Evolutionary conservation across 2,888 invertebrate genomes (phyloP).

Genomic region (Ganaspis brasiliensis): DNA sequence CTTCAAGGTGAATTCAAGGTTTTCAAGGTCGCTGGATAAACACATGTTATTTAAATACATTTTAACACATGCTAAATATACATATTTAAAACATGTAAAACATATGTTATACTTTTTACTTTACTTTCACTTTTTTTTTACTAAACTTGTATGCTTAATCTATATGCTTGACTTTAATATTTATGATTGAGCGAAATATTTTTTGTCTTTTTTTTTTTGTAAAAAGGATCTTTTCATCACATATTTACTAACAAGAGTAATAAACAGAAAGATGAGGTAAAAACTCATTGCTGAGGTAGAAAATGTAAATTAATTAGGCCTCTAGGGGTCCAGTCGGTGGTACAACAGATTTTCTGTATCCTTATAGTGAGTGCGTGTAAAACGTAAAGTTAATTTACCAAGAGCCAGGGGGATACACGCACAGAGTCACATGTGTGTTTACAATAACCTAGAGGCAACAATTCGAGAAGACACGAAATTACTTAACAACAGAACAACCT

Average conservation of each 20-base stretch:
- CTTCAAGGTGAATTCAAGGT: no score
- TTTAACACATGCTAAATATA: no score
- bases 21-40: no score
- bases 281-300: constrained; percentile 3
- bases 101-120: no score
- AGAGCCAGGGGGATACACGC: constrained; percentile 23
- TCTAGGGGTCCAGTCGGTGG: background rate
- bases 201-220: no score
- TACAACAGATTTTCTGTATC: background rate
- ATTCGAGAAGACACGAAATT: constrained; percentile 13
- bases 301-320: constrained; percentile 34
- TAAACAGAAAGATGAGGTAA: background rate
- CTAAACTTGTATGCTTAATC: no score
- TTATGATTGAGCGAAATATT: no score
- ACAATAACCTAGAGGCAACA: constrained; percentile 10
- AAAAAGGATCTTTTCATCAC: no score
- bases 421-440: background rate
- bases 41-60: no score
- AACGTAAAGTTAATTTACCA: constrained; percentile 29
- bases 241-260: background rate
- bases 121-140: no score
- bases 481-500: constrained; percentile 51
- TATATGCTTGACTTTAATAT: no score
- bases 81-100: no score
- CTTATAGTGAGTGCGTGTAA: constrained; percentile 22